Conservation (phyloP, 2,888 invertebrate species). For the Drosophila eohydei region DNA sequence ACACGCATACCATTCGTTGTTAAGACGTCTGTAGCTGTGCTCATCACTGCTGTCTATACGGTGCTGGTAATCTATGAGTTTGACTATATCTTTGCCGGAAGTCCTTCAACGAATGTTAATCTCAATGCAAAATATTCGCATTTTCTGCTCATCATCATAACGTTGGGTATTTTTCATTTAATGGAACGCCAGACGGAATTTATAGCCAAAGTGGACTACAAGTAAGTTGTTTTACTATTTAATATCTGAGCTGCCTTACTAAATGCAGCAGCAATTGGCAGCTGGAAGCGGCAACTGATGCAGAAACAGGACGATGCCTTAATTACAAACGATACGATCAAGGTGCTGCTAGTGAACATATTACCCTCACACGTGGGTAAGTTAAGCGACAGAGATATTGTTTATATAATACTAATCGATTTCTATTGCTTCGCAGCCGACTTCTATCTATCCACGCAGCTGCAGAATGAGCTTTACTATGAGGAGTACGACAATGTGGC, state of each 20-base stretch:
- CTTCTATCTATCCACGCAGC: constrained; percentile 90
- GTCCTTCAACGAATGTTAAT: constrained; percentile 89
- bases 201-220: constrained; percentile 93
- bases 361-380: constrained; percentile 96
- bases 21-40: constrained; percentile 90
- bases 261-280: constrained; percentile 47
- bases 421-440: constrained; percentile 87
- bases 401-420: background rate
- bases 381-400: constrained; percentile 56
- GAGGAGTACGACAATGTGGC: constrained; percentile 95
- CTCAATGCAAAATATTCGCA: constrained; percentile 90
- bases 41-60: constrained; percentile 88
- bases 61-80: constrained; percentile 89
- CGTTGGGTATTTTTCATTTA: constrained; percentile 91
- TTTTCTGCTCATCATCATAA: constrained; percentile 89
- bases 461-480: constrained; percentile 92
- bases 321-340: constrained; percentile 94
- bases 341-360: constrained; percentile 95
- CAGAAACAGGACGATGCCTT: constrained; percentile 94
- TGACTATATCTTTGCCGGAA: constrained; percentile 86
- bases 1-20: constrained; percentile 93
- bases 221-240: constrained; percentile 84
- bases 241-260: constrained; percentile 19
- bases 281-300: constrained; percentile 90
- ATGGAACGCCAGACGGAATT: constrained; percentile 96